Percentiles rank a stretch among this genome's conserved stretches.
Conservation (phyloP, 2,797 vertebrate genomes). For the Myioborus melanocephalus region DNA sequence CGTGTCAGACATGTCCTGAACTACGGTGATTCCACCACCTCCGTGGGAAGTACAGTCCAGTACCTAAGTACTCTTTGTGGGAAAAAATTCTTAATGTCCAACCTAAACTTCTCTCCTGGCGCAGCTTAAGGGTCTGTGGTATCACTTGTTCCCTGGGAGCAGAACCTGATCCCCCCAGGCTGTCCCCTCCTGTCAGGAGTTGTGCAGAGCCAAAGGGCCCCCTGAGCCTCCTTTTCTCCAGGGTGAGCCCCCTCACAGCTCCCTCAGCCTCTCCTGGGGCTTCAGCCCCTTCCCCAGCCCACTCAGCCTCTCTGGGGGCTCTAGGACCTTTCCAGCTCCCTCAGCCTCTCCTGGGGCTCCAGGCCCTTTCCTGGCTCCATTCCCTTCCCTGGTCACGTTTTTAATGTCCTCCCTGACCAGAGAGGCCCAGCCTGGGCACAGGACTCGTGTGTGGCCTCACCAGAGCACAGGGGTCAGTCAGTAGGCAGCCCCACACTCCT, state of each 20-base stretch:
- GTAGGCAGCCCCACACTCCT: fast-evolving
- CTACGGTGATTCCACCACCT: too few species aligned
- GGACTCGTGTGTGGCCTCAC: neutral
- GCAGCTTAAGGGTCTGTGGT: neutral
- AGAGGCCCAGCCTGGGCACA: neutral
- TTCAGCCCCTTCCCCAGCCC: neutral
- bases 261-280: too few species aligned
- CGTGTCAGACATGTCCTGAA: neutral
- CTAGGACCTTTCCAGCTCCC: neutral
- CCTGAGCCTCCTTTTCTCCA: neutral
- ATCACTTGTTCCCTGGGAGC: too few species aligned
- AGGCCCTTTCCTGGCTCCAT: neutral
- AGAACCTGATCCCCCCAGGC: fast-evolving
- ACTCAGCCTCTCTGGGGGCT: neutral
- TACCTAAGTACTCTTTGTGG: neutral
- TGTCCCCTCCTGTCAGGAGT: neutral
- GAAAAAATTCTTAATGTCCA: neutral
- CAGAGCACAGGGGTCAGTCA: neutral
- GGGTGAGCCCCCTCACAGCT: neutral
- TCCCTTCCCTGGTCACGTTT: too few species aligned
- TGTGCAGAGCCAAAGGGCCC: neutral
- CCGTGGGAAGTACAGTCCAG: fast-evolving
- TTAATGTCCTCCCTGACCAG: fast-evolving
- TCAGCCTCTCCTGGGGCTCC: too few species aligned
- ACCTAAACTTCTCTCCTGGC: fast-evolving